A percentile compares a stretch with the other conserved stretches of the same genome.
These are phyloP conservation scores for Nothura maculosa DNA, from an alignment of 2,797 vertebrate genomes.

Conservation along the genomic window DNA sequence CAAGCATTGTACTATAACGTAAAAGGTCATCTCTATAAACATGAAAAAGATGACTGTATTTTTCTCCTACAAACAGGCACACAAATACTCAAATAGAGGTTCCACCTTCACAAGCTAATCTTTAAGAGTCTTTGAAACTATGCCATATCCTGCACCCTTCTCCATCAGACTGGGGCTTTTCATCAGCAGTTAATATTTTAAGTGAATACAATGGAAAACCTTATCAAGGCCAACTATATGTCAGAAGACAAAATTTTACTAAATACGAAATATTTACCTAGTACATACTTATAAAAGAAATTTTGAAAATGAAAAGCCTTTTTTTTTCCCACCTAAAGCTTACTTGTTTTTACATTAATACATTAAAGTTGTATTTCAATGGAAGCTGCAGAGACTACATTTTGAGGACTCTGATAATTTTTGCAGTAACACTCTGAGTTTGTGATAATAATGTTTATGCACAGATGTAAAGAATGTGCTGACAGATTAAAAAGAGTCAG, in stretches of 20 bases:
- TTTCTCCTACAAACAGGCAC: conserved; percentile 53
- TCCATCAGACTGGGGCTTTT: conserved; percentile 32
- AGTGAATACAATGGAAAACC: conserved; percentile 25
- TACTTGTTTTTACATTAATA: conserved; percentile 56
- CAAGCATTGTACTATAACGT: conserved; percentile 62
- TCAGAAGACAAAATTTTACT: conserved; percentile 52
- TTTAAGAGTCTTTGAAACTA: conserved; percentile 45
- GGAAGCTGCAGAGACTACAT: conserved; percentile 54
- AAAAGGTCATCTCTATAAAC: conserved; percentile 79
- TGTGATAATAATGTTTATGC: conserved; percentile 82
- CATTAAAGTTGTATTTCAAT: conserved; percentile 55
- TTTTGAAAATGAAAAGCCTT: conserved; percentile 29
- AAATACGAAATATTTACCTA: conserved; percentile 68
- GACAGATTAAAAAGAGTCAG: conserved; percentile 80
- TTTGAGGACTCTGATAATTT: conserved; percentile 77
- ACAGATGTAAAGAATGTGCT: conserved; percentile 82
- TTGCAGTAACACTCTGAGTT: conserved; percentile 75
- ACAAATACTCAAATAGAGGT: conserved; percentile 26
- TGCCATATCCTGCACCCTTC: background rate
- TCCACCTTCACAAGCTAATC: conserved; percentile 37
- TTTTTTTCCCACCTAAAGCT: background rate
- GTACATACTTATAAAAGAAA: background rate
- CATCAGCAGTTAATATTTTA: conserved; percentile 66
- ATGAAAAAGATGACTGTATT: conserved; percentile 57
- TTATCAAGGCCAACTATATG: conserved; percentile 43